These are phyloP conservation scores for Cephus nigrinus DNA, from an alignment of 2,888 invertebrate species.

Conservation along the genomic window DNA sequence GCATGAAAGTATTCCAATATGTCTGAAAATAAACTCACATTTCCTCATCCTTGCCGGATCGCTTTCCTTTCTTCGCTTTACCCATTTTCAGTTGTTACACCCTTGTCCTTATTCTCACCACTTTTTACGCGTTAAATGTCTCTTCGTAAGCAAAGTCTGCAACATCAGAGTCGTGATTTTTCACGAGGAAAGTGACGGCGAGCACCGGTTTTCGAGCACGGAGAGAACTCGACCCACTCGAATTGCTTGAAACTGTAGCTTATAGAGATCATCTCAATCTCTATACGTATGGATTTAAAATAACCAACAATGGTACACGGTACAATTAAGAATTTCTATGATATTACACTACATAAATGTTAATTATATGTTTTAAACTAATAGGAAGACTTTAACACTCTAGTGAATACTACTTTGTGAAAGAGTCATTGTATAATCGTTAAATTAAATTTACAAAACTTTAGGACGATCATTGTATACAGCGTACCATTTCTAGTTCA, in stretches of 20 bases:
- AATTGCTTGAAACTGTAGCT: not conserved
- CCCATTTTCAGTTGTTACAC: constrained; percentile 69
- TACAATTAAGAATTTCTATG: not conserved
- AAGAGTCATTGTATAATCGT: not conserved
- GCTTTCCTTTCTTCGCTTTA: constrained; percentile 86
- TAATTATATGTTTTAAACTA: not conserved
- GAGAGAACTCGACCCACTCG: not conserved
- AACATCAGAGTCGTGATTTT: constrained; percentile 32
- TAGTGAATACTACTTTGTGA: not conserved
- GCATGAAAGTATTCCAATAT: constrained; percentile 53
- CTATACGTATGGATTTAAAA: not conserved
- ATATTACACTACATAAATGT: not conserved
- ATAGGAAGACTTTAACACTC: not conserved
- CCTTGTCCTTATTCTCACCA: constrained; percentile 21
- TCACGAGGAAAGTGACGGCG: constrained; percentile 6
- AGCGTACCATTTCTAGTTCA: not conserved
- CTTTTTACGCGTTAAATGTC: constrained; percentile 34
- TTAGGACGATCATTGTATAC: not conserved
- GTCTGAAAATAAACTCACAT: constrained; percentile 71
- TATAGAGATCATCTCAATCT: not conserved
- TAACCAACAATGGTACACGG: not conserved
- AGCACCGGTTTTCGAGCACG: constrained; percentile 17
- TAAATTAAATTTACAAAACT: not conserved
- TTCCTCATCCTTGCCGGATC: constrained; percentile 79
- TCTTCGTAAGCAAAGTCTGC: constrained; percentile 27